phyloP scores from a whole-genome alignment of 2,888 invertebrate genomes.

The Dromius quadrimaculatus region DNA sequence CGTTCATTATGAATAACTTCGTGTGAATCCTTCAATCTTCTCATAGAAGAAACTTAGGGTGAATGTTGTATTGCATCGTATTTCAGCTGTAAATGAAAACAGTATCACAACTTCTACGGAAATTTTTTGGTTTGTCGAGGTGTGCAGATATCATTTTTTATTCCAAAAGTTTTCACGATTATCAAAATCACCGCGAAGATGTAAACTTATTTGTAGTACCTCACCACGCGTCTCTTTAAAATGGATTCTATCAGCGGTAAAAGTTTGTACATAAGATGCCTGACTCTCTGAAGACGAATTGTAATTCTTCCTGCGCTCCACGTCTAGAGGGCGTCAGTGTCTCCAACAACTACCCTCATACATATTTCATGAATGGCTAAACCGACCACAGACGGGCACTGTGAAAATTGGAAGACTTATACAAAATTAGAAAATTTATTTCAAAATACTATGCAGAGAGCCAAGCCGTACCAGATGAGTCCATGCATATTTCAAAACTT shows the following conservation, averaged over 20 bases:
- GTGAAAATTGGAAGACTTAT: conserved; percentile 37
- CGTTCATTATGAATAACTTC: too few species aligned
- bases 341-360: conserved; percentile 33
- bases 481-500: background rate
- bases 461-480: background rate
- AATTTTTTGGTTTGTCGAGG: too few species aligned
- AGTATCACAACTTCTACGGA: too few species aligned
- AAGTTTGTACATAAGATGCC: conserved; percentile 42
- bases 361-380: conserved; percentile 44
- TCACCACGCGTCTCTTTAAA: too few species aligned
- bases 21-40: too few species aligned
- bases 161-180: too few species aligned
- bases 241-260: conserved; percentile 29
- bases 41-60: too few species aligned
- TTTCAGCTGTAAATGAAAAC: too few species aligned
- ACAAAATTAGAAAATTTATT: conserved; percentile 45
- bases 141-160: too few species aligned
- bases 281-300: conserved; percentile 36
- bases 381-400: conserved; percentile 41
- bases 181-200: too few species aligned
- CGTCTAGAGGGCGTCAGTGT: conserved; percentile 1
- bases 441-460: background rate
- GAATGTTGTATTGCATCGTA: too few species aligned
- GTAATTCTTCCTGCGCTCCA: conserved; percentile 23
- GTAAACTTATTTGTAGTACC: too few species aligned